phyloP scores from a whole-genome alignment of 2,888 invertebrate genomes.

The Plebejus argus region DNA sequence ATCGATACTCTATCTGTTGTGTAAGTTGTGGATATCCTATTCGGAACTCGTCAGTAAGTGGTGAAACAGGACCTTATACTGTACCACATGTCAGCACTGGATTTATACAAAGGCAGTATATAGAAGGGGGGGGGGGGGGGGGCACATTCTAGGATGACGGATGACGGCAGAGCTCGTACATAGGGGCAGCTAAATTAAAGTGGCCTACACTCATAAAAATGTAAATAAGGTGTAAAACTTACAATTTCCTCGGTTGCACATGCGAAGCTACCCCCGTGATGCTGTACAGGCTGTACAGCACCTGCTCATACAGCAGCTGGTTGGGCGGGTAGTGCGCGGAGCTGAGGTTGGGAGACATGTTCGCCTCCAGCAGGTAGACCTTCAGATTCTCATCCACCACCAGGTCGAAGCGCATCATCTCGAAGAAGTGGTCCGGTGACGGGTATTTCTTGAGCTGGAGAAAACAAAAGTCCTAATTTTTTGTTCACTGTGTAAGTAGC shows the following conservation, averaged over 20 bases:
- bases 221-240: neutral
- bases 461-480: neutral
- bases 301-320: conserved; percentile 93
- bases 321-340: conserved; percentile 96
- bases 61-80: too few relatives aligned
- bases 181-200: too few relatives aligned
- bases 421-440: conserved; percentile 90
- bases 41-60: too few relatives aligned
- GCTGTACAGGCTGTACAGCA: conserved; percentile 90
- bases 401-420: conserved; percentile 96
- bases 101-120: too few relatives aligned
- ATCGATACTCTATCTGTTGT: too few relatives aligned
- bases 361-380: conserved; percentile 95
- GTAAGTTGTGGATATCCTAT: too few relatives aligned
- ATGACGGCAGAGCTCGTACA: too few relatives aligned
- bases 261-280: conserved; percentile 86
- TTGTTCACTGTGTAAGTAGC: neutral
- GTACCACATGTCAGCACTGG: too few relatives aligned
- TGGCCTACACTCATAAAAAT: too few relatives aligned
- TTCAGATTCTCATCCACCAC: conserved; percentile 92
- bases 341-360: conserved; percentile 98
- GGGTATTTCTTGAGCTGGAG: conserved; percentile 69
- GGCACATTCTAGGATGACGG: too few relatives aligned
- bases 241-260: conserved; percentile 26
- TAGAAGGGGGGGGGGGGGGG: too few relatives aligned